Evolutionary conservation across 2,888 invertebrate species (phyloP), one percentile per base, ranked within the genome.

Genomic region (Leptopilina syphax): DNA sequence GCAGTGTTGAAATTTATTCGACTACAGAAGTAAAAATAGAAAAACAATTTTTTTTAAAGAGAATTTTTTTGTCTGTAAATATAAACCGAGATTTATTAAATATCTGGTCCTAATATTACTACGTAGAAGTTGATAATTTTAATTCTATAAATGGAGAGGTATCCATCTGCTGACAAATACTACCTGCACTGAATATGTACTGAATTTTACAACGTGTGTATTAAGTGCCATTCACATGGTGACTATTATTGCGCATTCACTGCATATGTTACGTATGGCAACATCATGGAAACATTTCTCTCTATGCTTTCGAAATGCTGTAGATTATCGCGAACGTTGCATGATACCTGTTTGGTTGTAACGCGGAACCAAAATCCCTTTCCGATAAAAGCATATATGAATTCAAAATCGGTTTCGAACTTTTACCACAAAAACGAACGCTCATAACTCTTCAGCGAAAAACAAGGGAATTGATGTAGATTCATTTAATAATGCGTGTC

Each of bases 181-280:
- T 54, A 57, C 27, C 73, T 57, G 34, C 73, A 57, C 24, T 73
- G 34, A 57, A 73, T 57, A 73, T 54, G 73, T 41, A 73, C 73
- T 73, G 34, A 57, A 73, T 73, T 57, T 73, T 73, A 73, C 54
- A 73, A 9, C 41, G n/a, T 73, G 41, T 73, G 73, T 73, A 73
- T 73, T 73, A 57, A 57, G 73, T 73, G n/a, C 34, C 34, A 73
- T 73, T 73, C 57, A 73, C n/a, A 34, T 73, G 73, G 34, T n/a
- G n/a, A n/a, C n/a, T 73, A 73, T 73, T 57, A 73, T 73, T 73
- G 57, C 57, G 57, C 57, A 73, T 73, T 73, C 73, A 57, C 13
- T 34, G 57, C 57, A 57, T 73, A 73, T 57, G 57, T 73, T 54
- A 73, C 73, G 27, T 41, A 34, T 34, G 57, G 57, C 34, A 73